These are phyloP conservation scores for Chiroxiphia lanceolata DNA, from an alignment of 2,797 vertebrate genomes.

Conservation along the genomic window DNA sequence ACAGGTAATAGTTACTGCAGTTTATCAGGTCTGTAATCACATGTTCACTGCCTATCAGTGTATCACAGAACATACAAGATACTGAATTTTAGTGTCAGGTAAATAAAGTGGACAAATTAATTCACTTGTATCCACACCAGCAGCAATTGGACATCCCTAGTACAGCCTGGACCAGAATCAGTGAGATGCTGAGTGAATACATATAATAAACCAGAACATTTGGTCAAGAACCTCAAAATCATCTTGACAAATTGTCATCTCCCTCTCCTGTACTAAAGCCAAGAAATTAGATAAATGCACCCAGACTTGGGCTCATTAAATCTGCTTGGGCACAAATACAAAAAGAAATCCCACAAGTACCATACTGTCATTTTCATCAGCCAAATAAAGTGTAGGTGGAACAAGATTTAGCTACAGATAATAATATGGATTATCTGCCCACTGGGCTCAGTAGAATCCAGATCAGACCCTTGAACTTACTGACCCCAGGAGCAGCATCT, in stretches of 20 bases:
- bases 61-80: accelerated
- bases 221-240: neutral
- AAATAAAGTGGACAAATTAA: accelerated
- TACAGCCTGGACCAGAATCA: neutral
- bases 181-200: neutral
- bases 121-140: neutral
- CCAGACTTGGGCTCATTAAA: neutral
- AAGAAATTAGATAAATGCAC: neutral
- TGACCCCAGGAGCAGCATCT: neutral
- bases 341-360: neutral
- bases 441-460: neutral
- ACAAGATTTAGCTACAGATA: neutral
- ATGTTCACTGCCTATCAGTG: neutral
- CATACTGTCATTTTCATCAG: neutral
- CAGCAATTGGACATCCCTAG: neutral
- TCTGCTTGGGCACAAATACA: neutral
- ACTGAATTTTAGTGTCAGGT: neutral
- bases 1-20: neutral
- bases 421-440: neutral
- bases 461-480: neutral
- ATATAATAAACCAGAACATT: accelerated
- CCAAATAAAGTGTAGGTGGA: neutral
- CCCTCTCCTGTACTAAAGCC: neutral
- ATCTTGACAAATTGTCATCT: neutral
- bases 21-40: neutral